phyloP scores from a whole-genome alignment of 2,797 vertebrate species.

The Staurois parvus region DNA sequence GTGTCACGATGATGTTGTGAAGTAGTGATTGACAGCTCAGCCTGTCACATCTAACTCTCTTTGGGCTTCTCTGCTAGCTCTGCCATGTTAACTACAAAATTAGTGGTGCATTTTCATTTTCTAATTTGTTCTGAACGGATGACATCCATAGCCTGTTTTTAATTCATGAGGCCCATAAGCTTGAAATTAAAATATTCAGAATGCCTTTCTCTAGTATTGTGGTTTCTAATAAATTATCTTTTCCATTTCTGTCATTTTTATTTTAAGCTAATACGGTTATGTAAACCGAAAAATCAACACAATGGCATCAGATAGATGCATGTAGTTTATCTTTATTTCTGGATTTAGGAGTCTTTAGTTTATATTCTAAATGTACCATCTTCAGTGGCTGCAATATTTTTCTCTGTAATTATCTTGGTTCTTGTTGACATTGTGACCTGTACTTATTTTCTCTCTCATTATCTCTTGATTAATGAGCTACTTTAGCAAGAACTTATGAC shows the following conservation, averaged over 20 bases:
- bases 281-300: background rate
- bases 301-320: background rate
- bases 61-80: too few species aligned
- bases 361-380: background rate
- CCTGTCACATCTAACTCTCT: too few species aligned
- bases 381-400: background rate
- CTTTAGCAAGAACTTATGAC: background rate
- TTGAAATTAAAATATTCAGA: too few species aligned
- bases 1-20: too few species aligned
- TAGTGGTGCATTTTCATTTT: too few species aligned
- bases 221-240: background rate
- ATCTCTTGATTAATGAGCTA: slow-evolving; percentile 5
- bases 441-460: background rate
- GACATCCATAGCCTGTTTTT: too few species aligned
- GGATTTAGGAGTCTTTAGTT: background rate
- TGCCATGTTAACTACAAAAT: too few species aligned
- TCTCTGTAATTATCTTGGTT: background rate
- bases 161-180: too few species aligned
- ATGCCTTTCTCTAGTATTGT: background rate
- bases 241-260: background rate
- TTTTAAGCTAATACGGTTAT: too few species aligned
- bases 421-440: slow-evolving; percentile 18
- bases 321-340: background rate
- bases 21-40: too few species aligned
- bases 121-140: too few species aligned